Percentiles rank a stretch among this genome's conserved stretches.
Evolutionary conservation across 2,113 vertebrate genomes (phyloP).

Genomic region (Sclerurus mexicanus): DNA sequence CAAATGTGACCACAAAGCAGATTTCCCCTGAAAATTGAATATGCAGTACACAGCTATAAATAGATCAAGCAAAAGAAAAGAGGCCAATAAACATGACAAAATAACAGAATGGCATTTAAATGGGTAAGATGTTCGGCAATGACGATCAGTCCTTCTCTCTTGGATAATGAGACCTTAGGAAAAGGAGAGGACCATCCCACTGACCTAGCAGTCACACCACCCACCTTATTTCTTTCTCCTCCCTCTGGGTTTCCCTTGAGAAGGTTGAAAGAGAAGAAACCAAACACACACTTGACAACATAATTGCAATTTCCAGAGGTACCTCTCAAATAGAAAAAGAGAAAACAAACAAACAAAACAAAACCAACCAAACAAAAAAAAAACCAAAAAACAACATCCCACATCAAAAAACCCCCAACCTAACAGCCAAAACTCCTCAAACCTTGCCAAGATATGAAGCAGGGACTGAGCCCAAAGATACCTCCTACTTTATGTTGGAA

Average conservation of each 20-base stretch:
- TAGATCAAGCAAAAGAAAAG: background rate
- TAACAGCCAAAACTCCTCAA: background rate
- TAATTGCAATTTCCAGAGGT: background rate
- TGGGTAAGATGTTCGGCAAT: background rate
- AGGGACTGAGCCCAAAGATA: background rate
- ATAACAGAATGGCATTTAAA: background rate
- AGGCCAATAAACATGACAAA: background rate
- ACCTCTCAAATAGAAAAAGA: background rate
- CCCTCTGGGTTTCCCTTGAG: background rate
- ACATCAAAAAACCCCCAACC: background rate
- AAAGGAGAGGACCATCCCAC: background rate
- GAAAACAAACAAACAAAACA: background rate
- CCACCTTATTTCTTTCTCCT: background rate
- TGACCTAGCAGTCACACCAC: background rate
- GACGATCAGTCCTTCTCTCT: background rate
- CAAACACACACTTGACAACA: background rate
- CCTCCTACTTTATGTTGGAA: background rate
- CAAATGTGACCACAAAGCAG: slow-evolving; percentile 96
- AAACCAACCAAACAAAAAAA: too few relatives aligned
- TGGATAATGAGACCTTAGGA: background rate
- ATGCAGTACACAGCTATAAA: background rate
- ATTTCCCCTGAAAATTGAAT: slow-evolving; percentile 85
- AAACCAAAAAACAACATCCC: too few relatives aligned
- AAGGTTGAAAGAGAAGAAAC: background rate
- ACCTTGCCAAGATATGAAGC: background rate